These are phyloP conservation scores for Harmothoe impar DNA, from an alignment of 2,888 invertebrate species.

Conservation along the genomic window DNA sequence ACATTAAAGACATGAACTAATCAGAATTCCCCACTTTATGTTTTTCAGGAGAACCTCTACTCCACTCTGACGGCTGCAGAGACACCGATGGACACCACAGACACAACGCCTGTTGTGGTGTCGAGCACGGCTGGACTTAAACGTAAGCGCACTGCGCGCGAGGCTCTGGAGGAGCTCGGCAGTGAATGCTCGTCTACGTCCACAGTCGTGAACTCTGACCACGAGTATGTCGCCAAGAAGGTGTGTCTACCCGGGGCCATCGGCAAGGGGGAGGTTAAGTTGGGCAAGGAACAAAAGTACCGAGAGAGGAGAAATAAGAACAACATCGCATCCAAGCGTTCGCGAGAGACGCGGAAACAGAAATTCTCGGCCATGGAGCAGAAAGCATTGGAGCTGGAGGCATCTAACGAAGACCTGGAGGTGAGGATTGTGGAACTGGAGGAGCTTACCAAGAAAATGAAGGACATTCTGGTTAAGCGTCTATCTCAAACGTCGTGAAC, in stretches of 20 bases:
- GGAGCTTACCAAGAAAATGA: conserved; percentile 79
- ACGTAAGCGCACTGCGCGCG: conserved; percentile 56
- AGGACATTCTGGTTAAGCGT: conserved; percentile 74
- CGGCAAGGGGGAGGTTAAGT: background rate
- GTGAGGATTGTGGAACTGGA: conserved; percentile 77
- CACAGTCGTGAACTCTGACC: conserved; percentile 40
- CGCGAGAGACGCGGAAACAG: conserved; percentile 77
- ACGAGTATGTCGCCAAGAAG: conserved; percentile 49
- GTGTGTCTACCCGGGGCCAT: background rate
- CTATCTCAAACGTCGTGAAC: conserved; percentile 33
- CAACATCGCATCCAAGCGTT: conserved; percentile 80
- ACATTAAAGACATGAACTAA: background rate
- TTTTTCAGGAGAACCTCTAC: background rate
- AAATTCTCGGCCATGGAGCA: conserved; percentile 78
- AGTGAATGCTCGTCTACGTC: background rate
- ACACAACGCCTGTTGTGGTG: background rate
- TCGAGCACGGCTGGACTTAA: background rate
- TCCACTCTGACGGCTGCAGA: background rate
- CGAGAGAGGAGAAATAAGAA: conserved; percentile 76
- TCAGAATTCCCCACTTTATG: background rate
- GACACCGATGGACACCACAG: background rate
- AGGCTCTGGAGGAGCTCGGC: background rate
- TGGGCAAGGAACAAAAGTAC: conserved; percentile 43
- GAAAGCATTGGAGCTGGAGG: conserved; percentile 75
- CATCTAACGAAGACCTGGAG: conserved; percentile 75